phyloP scores from a whole-genome alignment of 2,888 invertebrate species.

The Drosophila maculinotata region DNA sequence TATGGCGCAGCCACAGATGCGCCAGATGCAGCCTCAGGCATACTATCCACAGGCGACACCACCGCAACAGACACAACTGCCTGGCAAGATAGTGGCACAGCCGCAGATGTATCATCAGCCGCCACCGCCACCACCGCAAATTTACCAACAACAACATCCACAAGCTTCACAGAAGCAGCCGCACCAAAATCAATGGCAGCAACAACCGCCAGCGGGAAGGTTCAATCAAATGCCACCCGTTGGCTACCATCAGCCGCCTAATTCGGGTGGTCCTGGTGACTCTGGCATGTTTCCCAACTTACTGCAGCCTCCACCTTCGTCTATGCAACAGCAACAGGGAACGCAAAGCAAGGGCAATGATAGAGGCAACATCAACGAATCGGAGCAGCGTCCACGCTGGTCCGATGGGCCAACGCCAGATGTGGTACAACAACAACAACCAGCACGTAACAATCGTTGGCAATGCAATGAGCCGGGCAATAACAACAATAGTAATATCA shows the following conservation, averaged over 20 bases:
- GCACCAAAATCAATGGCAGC: conserved; percentile 48
- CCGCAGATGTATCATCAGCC: conserved; percentile 82
- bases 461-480: conserved; percentile 16
- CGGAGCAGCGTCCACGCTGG: conserved; percentile 42
- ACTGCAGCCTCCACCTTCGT: conserved; percentile 58
- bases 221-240: conserved; percentile 36
- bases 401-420: conserved; percentile 24
- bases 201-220: conserved; percentile 31
- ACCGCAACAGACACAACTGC: conserved; percentile 12
- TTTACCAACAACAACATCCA: conserved; percentile 21
- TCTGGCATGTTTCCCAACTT: conserved; percentile 46
- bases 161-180: conserved; percentile 74
- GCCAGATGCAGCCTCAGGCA: conserved; percentile 38
- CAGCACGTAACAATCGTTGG: conserved; percentile 30
- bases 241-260: conserved; percentile 23
- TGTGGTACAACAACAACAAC: conserved; percentile 17
- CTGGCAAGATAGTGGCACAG: conserved; percentile 75
- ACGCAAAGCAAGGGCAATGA: conserved; percentile 11
- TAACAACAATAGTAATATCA: conserved; percentile 23
- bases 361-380: conserved; percentile 10
- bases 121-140: conserved; percentile 66
- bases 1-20: conserved; percentile 22
- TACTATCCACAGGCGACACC: conserved; percentile 38
- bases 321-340: conserved; percentile 19
- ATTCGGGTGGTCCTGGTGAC: conserved; percentile 8